These are phyloP conservation scores for Limnephilus lunatus DNA, from an alignment of 2,888 invertebrate species.

Conservation along the genomic window DNA sequence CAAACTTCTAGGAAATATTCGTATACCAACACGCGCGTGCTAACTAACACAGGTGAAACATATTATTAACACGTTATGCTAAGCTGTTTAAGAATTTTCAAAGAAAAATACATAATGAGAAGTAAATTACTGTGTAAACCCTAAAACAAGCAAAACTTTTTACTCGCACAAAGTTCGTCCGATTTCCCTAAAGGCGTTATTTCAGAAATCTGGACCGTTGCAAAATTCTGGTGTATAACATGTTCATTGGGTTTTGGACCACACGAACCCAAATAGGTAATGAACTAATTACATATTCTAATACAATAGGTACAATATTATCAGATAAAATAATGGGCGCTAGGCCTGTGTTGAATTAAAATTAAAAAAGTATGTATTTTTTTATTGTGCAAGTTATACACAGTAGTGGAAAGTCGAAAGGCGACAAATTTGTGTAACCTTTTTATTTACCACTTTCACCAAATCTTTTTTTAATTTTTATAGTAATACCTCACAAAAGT, in stretches of 20 bases:
- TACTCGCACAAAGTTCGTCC: not conserved
- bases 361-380: not conserved
- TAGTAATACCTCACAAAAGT: no score
- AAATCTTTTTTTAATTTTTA: no score
- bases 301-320: not conserved
- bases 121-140: not conserved
- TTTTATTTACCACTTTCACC: no score
- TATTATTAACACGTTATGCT: not conserved
- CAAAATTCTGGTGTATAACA: not conserved
- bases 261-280: not conserved
- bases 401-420: no score
- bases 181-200: not conserved
- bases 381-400: no score
- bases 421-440: no score
- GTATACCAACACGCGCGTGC: not conserved
- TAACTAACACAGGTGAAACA: not conserved
- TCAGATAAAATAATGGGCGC: not conserved
- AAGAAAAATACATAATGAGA: not conserved
- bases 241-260: not conserved
- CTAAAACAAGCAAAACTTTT: not conserved
- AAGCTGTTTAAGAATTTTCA: not conserved
- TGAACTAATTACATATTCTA: not conserved
- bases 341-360: not conserved
- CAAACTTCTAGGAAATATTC: not conserved
- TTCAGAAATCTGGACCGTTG: not conserved